These are phyloP conservation scores for Spisula solida DNA, from an alignment of 2,888 invertebrate genomes.

Conservation along the genomic window DNA sequence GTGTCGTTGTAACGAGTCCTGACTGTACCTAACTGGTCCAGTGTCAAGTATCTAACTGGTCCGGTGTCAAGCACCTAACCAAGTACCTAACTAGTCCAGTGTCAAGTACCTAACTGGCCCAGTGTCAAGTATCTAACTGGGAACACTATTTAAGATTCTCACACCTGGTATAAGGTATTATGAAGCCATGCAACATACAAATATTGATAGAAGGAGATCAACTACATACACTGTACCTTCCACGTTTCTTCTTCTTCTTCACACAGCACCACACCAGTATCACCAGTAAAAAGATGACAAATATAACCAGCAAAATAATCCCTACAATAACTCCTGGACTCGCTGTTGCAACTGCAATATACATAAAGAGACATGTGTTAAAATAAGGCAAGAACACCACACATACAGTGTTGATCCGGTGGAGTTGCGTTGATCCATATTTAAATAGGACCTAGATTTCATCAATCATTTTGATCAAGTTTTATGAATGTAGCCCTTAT, in stretches of 20 bases:
- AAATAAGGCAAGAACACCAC: not conserved
- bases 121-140: not conserved
- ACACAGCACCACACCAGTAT: not conserved
- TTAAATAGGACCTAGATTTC: too few relatives aligned
- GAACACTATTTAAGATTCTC: not conserved
- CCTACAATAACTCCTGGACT: not conserved
- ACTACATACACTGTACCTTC: conserved; percentile 25
- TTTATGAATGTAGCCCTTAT: too few relatives aligned
- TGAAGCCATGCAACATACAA: not conserved
- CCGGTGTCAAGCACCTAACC: not conserved
- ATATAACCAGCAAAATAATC: not conserved
- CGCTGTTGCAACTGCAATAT: not conserved
- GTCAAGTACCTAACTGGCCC: not conserved
- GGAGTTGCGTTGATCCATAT: too few relatives aligned
- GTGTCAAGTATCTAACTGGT: not conserved
- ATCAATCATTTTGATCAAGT: too few relatives aligned
- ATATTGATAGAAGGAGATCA: not conserved
- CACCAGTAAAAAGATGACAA: not conserved
- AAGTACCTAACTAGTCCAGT: too few relatives aligned
- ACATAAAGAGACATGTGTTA: not conserved
- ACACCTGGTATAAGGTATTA: not conserved
- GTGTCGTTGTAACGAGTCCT: too few relatives aligned
- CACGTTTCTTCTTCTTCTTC: not conserved
- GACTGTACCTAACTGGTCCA: too few relatives aligned
- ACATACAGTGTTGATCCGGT: not conserved